These are phyloP conservation scores for Drosophila austrosaltans DNA, from an alignment of 2,888 invertebrate species.

Conservation along the genomic window DNA sequence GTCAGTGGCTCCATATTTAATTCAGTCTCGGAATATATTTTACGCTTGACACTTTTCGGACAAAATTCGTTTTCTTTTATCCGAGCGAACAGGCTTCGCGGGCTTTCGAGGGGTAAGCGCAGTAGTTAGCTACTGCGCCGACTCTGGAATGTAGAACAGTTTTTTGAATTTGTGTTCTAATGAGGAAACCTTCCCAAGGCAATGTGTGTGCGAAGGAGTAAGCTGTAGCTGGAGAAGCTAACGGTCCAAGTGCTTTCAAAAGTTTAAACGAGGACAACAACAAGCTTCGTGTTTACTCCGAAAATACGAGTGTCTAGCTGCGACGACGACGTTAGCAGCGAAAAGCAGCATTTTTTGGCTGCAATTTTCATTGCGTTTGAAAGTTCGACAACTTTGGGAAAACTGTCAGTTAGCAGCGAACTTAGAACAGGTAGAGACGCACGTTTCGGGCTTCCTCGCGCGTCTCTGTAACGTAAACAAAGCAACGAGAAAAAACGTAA, in stretches of 20 bases:
- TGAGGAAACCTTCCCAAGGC: background rate
- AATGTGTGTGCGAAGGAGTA: conserved; percentile 6
- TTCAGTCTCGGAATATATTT: conserved; percentile 43
- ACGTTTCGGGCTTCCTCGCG: conserved; percentile 82
- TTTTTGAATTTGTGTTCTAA: conserved; percentile 16
- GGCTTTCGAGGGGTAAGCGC: background rate
- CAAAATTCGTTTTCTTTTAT: background rate
- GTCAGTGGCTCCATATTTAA: background rate
- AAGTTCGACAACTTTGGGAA: conserved; percentile 84
- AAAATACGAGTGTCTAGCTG: conserved; percentile 29
- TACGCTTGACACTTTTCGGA: conserved; percentile 10
- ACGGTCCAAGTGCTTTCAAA: background rate
- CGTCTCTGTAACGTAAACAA: conserved; percentile 33
- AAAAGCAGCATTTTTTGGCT: conserved; percentile 72
- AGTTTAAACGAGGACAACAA: background rate
- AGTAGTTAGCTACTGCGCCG: conserved; percentile 32
- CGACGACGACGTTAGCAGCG: conserved; percentile 39
- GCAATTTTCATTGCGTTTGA: conserved; percentile 82
- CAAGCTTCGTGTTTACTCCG: conserved; percentile 45
- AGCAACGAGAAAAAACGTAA: conserved; percentile 13
- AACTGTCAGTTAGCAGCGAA: conserved; percentile 85
- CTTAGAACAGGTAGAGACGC: conserved; percentile 85
- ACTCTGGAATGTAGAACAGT: conserved; percentile 32
- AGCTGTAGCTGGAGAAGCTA: conserved; percentile 11
- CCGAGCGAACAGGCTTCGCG: background rate